Percentiles rank a stretch among this genome's conserved stretches.
phyloP scores from a whole-genome alignment of 2,113 vertebrate genomes.

The Trichechus manatus region DNA sequence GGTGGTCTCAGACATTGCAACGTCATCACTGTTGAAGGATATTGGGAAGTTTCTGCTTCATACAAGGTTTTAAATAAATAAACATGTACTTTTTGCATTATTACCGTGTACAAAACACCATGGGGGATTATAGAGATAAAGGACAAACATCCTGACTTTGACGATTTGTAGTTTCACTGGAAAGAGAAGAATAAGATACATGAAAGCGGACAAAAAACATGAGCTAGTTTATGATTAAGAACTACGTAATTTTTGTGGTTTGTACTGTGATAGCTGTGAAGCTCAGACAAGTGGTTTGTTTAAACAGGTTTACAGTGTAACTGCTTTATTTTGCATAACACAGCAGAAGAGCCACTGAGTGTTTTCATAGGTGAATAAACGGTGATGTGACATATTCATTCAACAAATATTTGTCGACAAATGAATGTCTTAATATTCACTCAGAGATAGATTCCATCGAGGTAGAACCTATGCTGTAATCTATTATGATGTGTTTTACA shows the following conservation, averaged over 20 bases:
- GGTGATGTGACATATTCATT: not conserved
- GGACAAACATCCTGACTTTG: constrained; percentile 41
- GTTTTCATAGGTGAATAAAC: not conserved
- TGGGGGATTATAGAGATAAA: not conserved
- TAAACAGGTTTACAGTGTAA: not conserved
- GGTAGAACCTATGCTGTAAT: not conserved
- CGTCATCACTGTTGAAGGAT: not conserved
- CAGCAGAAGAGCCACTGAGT: not conserved
- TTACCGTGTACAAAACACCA: not conserved
- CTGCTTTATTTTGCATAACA: not conserved
- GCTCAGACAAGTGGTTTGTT: not conserved
- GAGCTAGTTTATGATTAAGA: constrained; percentile 36
- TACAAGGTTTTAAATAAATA: not conserved
- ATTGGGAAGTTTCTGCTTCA: not conserved
- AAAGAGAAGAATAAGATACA: not conserved
- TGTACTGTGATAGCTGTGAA: not conserved
- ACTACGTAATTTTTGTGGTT: not conserved
- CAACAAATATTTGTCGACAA: not conserved
- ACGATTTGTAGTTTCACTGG: not conserved
- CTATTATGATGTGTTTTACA: not conserved
- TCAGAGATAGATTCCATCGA: not conserved
- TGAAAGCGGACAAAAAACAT: not conserved
- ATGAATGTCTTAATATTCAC: not conserved
- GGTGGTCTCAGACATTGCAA: constrained; percentile 17
- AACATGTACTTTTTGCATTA: not conserved